Evolutionary conservation across 2,888 invertebrate genomes (phyloP), one percentile per base, ranked within the genome.

Genomic region (Neoscelio sp.): DNA sequence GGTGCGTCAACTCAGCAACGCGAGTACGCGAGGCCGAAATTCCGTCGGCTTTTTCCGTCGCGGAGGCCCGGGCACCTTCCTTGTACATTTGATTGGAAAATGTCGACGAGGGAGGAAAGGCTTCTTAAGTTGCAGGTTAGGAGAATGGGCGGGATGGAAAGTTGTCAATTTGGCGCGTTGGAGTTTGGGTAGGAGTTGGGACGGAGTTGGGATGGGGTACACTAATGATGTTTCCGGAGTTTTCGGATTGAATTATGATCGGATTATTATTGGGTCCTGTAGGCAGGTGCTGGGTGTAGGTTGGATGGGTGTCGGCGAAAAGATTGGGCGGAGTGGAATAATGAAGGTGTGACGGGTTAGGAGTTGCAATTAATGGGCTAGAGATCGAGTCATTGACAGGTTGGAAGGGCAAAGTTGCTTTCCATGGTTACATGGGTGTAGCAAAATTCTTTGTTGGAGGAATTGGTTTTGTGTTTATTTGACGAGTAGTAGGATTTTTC

Each of bases 181-280:
- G 26, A 28, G 23, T 50, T 15, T 48, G 26, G 56, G 50, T 26
- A 40, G 62, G 30, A 23, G 6, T 6, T 23, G 3, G 23, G 6
- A 6, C 23, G 42, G 23, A 42, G 60, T 20, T 33, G 18, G 33
- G 50, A 15, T 38, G 35, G 50, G 58, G 50, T 23, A 23, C 58
- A 68, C 46, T 76, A 76, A 76, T 68, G 68, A 76, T 56, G 75
- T 76, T 76, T 68, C 62, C 68, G 38, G 75, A 76, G 68, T 76
- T 76, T 76, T 40, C 62, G 68, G 56, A 76, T 76, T 68, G 75
- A 76, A 76, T 76, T 76, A 76, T 76, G 75, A 68, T 76, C 75
- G 68, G 68, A 76, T 76, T 68, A 75, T 75, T 67, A 76, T 76
- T 68, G 62, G 54, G 20, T 76, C 62, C 68, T 46, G 67, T 52